Evolutionary conservation across 1,140 invertebrate genomes (phyloP).

Genomic region (Oncopodura yosiiana): DNA sequence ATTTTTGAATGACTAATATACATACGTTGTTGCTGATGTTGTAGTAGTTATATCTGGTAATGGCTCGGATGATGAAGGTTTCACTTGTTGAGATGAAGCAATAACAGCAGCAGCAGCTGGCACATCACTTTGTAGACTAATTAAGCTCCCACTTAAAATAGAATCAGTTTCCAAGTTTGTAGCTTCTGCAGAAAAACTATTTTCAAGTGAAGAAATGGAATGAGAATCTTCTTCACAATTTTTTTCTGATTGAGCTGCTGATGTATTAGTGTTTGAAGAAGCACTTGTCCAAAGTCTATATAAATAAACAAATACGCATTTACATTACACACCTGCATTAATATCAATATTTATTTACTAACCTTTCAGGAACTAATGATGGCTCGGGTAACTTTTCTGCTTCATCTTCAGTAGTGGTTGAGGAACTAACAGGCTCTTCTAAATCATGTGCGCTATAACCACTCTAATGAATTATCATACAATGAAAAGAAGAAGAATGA

Average conservation of each 20-base stretch:
- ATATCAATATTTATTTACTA: not conserved
- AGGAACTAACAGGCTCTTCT: conserved; percentile 35
- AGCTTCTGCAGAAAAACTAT: conserved; percentile 9
- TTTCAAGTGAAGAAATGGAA: conserved; percentile 1
- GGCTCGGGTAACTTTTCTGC: not conserved
- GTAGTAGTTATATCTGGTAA: not conserved
- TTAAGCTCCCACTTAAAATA: conserved; percentile 13
- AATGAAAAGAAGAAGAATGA: not conserved
- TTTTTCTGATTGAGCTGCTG: too few species aligned
- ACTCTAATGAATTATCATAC: conserved; percentile 12
- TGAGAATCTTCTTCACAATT: not conserved
- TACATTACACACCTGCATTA: not conserved
- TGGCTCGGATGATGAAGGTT: not conserved
- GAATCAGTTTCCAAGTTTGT: conserved; percentile 4
- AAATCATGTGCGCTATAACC: conserved; percentile 23
- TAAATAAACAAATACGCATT: not conserved
- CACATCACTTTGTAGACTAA: conserved; percentile 12
- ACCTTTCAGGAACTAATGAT: conserved; percentile 22
- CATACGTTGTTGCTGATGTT: too few species aligned
- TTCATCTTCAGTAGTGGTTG: conserved; percentile 12
- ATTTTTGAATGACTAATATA: too few species aligned
- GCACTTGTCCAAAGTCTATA: not conserved
- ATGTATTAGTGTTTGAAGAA: too few species aligned
- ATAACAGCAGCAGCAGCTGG: too few species aligned
- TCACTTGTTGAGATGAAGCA: not conserved